Evolutionary conservation across 2,797 vertebrate species (phyloP).

Genomic region (Gymnothorax reevesii): DNA sequence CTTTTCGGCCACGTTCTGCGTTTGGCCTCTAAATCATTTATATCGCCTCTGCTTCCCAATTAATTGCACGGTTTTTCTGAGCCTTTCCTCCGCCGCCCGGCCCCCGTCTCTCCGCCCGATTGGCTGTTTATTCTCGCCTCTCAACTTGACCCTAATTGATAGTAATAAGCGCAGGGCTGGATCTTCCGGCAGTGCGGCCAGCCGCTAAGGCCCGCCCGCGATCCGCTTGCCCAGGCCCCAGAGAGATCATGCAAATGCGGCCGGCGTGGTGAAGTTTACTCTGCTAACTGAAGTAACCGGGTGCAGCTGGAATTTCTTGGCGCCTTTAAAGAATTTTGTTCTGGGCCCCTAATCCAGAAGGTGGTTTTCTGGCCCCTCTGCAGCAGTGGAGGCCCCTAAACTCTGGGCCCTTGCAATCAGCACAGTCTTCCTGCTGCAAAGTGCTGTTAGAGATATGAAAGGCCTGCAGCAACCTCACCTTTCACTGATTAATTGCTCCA

Average conservation of each 20-base stretch:
- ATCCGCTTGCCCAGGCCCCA: not conserved
- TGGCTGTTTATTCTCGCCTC: slow-evolving; percentile 44
- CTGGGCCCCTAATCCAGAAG: too few relatives aligned
- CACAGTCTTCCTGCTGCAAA: too few relatives aligned
- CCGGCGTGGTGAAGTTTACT: not conserved
- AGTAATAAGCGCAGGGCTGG: slow-evolving; percentile 68
- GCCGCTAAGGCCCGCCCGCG: not conserved
- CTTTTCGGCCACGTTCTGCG: not conserved
- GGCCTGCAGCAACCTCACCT: too few relatives aligned
- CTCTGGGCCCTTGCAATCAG: too few relatives aligned
- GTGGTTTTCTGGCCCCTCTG: too few relatives aligned
- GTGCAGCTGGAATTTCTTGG: not conserved
- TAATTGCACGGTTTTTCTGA: slow-evolving; percentile 63
- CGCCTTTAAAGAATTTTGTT: too few relatives aligned
- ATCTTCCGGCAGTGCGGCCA: slow-evolving; percentile 7
- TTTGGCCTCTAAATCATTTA: slow-evolving; percentile 64
- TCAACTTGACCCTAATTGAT: slow-evolving; percentile 74
- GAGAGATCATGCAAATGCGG: not conserved
- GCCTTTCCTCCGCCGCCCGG: too few relatives aligned
- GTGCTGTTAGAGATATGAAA: too few relatives aligned
- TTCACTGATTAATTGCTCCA: too few relatives aligned
- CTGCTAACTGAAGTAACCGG: not conserved
- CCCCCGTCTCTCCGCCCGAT: slow-evolving; percentile 41
- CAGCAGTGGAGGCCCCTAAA: too few relatives aligned
- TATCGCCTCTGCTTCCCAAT: slow-evolving; percentile 60